These are phyloP conservation scores for Pollenia amentaria DNA, from an alignment of 2,888 invertebrate genomes.

Conservation along the genomic window DNA sequence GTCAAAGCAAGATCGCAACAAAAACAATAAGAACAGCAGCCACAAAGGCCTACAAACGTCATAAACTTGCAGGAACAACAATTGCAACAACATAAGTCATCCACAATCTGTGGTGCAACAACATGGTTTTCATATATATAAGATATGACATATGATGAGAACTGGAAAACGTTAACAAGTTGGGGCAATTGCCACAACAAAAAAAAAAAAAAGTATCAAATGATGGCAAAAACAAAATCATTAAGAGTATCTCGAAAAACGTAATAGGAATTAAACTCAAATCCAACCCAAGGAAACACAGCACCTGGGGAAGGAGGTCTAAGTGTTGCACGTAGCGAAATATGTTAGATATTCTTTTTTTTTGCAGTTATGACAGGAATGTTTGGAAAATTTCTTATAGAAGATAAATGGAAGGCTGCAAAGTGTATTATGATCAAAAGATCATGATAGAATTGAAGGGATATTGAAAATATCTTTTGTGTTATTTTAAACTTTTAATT, in stretches of 20 bases:
- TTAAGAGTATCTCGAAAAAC: slow-evolving; percentile 58
- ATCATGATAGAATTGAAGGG: neutral
- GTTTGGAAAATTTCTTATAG: slow-evolving; percentile 17
- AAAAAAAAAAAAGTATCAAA: slow-evolving; percentile 16
- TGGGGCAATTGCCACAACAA: slow-evolving; percentile 45
- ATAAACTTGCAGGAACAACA: slow-evolving; percentile 3
- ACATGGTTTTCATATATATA: slow-evolving; percentile 48
- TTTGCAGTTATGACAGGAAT: slow-evolving; percentile 30
- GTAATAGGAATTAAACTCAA: slow-evolving; percentile 70
- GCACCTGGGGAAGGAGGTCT: slow-evolving; percentile 67
- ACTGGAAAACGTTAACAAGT: slow-evolving; percentile 74
- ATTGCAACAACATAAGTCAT: slow-evolving; percentile 16
- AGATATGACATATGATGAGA: slow-evolving; percentile 74
- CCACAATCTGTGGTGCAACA: slow-evolving; percentile 22
- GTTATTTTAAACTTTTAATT: too few relatives aligned
- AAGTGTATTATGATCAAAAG: neutral
- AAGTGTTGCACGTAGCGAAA: slow-evolving; percentile 3
- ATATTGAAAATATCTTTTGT: neutral
- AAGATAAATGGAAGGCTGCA: neutral
- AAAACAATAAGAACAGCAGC: slow-evolving; percentile 19
- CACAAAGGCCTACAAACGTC: neutral
- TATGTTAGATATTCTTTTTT: slow-evolving; percentile 36
- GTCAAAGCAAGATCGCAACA: slow-evolving; percentile 52
- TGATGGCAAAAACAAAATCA: slow-evolving; percentile 51
- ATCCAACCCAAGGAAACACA: slow-evolving; percentile 45